Evolutionary conservation across 2,888 invertebrate species (phyloP), one percentile per base, ranked within the genome.

Genomic region (Eledone cirrhosa): DNA sequence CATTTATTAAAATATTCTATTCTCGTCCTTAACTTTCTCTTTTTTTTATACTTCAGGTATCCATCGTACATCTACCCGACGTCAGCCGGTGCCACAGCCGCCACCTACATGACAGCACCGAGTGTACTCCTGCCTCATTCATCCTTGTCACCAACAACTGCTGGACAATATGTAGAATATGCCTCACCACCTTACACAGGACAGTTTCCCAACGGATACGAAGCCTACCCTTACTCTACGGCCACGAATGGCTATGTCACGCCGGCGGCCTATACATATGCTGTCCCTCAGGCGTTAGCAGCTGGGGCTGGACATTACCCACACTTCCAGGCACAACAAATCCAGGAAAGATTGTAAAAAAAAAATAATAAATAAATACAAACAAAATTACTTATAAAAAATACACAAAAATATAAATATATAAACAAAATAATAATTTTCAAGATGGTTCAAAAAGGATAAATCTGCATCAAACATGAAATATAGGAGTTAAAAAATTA

Each of bases 51-150:
- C 86, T 86, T 48, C 83, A 86, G 86, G 79, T 84, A 83, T 80
- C 86, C 87, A 65, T 86, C 86, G 80, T 86, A 87, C 80, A 82
- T 87, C n/a, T 87, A 87, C 80, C 87, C 87, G 14, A 84, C 87
- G 63, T 79, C 87, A 31, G 72, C 72, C 3, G 72, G 33, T 41
- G 72, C 72, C 14, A 31, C 72, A 33, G 72, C 72, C 1, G 72
- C 72, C 31, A 77, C 79, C 47, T 79, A 79, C 77, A 67, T 79
- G 63, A 65, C 77, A 22, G 80, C 83, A 41, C 79, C 82, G 47
- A 82, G 83, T 77, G 48, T 86, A 22, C 69, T 87, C 24, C 82
- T 86, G 65, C 86, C 86, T 31, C 85, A 85, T 79, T 86, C 86
- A 11, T 85, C 85, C 19, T 79, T 85, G n/a, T 83, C 86, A n/a